phyloP scores from a whole-genome alignment of 2,888 invertebrate species.

The Folsomia manolachei region DNA sequence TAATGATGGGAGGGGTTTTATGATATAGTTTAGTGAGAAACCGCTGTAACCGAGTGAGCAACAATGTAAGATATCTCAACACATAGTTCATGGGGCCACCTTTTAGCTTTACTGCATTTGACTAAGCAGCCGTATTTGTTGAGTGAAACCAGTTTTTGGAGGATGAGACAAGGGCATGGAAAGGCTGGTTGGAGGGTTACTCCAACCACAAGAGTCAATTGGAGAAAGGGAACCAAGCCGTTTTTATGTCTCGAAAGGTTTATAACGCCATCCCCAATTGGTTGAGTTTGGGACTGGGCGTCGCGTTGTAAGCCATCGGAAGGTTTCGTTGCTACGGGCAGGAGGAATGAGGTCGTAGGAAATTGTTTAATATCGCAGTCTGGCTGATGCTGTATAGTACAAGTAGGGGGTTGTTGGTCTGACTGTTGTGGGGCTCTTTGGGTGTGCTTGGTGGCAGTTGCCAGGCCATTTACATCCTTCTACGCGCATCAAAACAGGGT shows the following conservation, averaged over 20 bases:
- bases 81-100: too few relatives aligned
- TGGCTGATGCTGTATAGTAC: background rate
- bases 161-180: too few relatives aligned
- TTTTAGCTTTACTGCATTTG: too few relatives aligned
- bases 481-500: constrained; percentile 46
- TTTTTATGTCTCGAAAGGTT: too few relatives aligned
- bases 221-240: too few relatives aligned
- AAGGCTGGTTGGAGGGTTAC: background rate
- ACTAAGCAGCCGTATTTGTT: too few relatives aligned
- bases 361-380: constrained; percentile 5
- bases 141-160: too few relatives aligned
- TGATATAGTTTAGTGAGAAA: too few relatives aligned
- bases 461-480: constrained; percentile 51
- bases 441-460: constrained; percentile 47
- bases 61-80: too few relatives aligned
- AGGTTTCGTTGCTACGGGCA: background rate
- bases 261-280: background rate
- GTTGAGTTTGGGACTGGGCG: background rate
- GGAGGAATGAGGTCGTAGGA: constrained; percentile 1
- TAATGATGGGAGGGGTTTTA: too few relatives aligned
- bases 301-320: background rate
- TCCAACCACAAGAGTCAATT: background rate
- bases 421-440: constrained; percentile 31
- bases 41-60: too few relatives aligned
- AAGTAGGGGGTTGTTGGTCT: constrained; percentile 20